A percentile compares a stretch with the other conserved stretches of the same genome.
Evolutionary conservation across 2,113 vertebrate species (phyloP).

Genomic region (Sander vitreus): DNA sequence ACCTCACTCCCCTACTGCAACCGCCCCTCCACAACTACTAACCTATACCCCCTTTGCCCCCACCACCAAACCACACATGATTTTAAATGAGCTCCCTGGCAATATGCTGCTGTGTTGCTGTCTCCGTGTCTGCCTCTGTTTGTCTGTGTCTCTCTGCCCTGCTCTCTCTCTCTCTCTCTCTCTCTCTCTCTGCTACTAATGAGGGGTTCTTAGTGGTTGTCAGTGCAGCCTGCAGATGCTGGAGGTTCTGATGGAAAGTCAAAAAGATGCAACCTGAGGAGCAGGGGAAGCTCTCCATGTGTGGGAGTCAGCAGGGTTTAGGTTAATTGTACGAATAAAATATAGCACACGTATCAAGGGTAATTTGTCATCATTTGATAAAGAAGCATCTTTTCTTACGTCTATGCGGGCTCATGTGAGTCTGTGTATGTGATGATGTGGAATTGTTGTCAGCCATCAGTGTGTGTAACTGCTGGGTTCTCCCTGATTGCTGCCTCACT

Average conservation of each 20-base stretch:
- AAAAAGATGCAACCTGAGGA: slow-evolving; percentile 47
- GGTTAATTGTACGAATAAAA: slow-evolving; percentile 62
- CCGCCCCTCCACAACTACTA: neutral
- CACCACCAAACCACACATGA: slow-evolving; percentile 11
- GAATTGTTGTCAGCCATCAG: slow-evolving; percentile 4
- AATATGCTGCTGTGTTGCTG: slow-evolving; percentile 64
- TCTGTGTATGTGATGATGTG: neutral
- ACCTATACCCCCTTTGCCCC: slow-evolving; percentile 5
- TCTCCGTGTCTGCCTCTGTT: slow-evolving; percentile 36
- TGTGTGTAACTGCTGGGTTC: slow-evolving; percentile 41
- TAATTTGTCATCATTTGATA: slow-evolving; percentile 28
- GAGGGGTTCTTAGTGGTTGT: slow-evolving; percentile 70
- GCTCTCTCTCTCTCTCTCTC: slow-evolving; percentile 6
- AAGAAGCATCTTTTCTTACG: slow-evolving; percentile 1
- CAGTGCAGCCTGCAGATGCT: slow-evolving; percentile 54
- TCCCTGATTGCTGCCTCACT: slow-evolving; percentile 49
- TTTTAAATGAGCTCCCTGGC: slow-evolving; percentile 59
- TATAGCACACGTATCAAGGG: slow-evolving; percentile 1
- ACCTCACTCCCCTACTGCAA: slow-evolving; percentile 6
- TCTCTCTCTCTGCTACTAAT: slow-evolving; percentile 60
- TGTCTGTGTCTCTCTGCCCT: slow-evolving; percentile 19
- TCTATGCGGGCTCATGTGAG: slow-evolving; percentile 2
- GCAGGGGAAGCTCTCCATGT: slow-evolving; percentile 13
- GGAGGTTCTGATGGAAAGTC: slow-evolving; percentile 49
- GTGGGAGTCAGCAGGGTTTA: slow-evolving; percentile 21